Conservation (phyloP, 2,113 vertebrate genomes). For the Saimiri boliviensis region DNA sequence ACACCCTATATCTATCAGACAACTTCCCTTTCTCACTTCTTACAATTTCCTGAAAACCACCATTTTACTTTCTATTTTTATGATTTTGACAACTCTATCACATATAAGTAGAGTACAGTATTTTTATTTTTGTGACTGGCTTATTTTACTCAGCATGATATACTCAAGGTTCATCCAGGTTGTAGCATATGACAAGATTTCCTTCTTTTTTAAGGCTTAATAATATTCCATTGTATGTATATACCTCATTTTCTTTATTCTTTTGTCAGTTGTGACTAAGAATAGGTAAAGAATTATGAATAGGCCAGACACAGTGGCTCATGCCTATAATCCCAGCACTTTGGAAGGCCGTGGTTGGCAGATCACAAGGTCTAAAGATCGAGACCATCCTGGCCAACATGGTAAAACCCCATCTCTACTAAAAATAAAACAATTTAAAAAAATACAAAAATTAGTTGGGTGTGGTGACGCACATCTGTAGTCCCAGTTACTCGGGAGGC, state of each 20-base stretch:
- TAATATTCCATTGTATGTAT: not conserved
- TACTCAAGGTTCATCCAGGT: not conserved
- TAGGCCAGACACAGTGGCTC: not conserved
- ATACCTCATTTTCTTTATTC: not conserved
- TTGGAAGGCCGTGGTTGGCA: too few relatives aligned
- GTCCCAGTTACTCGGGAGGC: too few relatives aligned
- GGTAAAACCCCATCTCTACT: too few relatives aligned
- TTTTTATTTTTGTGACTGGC: not conserved
- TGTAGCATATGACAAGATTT: not conserved
- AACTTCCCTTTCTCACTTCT: not conserved
- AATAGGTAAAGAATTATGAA: too few relatives aligned
- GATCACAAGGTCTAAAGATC: too few relatives aligned
- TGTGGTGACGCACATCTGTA: too few relatives aligned
- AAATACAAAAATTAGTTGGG: too few relatives aligned
- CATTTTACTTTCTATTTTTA: slow-evolving; percentile 17
- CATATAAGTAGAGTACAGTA: not conserved
- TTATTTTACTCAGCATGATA: slow-evolving; percentile 4
- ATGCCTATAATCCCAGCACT: too few relatives aligned
- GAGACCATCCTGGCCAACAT: too few relatives aligned
- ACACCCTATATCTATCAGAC: not conserved
- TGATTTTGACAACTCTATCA: not conserved
- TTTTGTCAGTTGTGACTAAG: too few relatives aligned
- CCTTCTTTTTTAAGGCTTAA: not conserved
- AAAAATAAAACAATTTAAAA: too few relatives aligned
- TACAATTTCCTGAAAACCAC: not conserved